Base-by-base conservation (phyloP, 2,888 invertebrate genomes). In the Chirona hameri region DNA sequence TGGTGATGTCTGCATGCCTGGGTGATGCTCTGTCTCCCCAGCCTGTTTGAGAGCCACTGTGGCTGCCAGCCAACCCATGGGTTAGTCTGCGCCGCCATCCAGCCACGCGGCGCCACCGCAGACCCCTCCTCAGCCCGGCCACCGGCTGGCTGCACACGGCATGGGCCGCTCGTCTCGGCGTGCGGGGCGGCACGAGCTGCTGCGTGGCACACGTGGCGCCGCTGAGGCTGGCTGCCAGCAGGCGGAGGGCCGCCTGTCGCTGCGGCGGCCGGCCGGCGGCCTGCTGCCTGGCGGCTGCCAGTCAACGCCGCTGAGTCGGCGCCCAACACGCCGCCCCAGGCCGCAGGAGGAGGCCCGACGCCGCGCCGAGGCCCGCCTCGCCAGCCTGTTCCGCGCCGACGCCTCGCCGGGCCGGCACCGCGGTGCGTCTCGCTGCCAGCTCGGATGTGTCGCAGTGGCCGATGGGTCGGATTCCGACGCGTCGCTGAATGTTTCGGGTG, bases 291-390 rank as follows among this genome's bases (percentile, higher is more conserved):
- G 76, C 76, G 76, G 76, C 39, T 24, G 27, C 46, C 76, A 46
- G 39, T 76, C 76, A 24, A 46, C 76, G 5, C 76, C 76, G 46
- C 76, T 76, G 9, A 27, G 27, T 24, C 76, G 76, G 24, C 39
- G 76, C 3, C 21, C 24, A 31, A 5, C 72, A 5, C 31, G 21
- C 39, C 76, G 24, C 24, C 1, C 31, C 10, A 18, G 76, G 24
- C 76, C 39, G 1, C 27, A 27, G 15, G 76, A 76, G 46, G 76
- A 39, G 76, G 76, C 76, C 21, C 39, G 76, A 21, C 39, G 76
- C 2, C 76, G 76, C 39, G 76, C 76, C 24, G 76, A 76, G 76
- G 76, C 76, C 46, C 39, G 76, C 10, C 76, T 76, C 10, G 76
- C 39, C 24, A 46, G 76, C 39, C 76, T 76, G 39, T 76, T 76